Percentiles rank a stretch among this genome's conserved stretches.
phyloP scores from a whole-genome alignment of 1,140 invertebrate species.

The Hirudo medicinalis region DNA sequence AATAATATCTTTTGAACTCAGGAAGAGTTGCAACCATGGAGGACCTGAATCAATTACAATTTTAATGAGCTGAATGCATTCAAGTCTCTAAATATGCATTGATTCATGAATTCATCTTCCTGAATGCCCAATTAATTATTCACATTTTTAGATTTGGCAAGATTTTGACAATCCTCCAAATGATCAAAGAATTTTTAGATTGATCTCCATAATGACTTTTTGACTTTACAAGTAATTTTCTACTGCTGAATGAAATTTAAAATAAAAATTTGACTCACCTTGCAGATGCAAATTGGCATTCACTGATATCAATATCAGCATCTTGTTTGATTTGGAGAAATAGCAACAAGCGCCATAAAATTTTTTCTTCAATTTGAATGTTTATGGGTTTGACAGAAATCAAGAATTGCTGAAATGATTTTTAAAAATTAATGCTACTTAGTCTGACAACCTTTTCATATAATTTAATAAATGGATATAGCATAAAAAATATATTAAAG shows the following conservation, averaged over 20 bases:
- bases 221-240: neutral
- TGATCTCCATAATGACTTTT: neutral
- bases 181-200: too few species aligned
- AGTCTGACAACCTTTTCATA: neutral
- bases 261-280: constrained; percentile 10
- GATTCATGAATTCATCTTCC: too few species aligned
- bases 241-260: neutral
- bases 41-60: constrained; percentile 6
- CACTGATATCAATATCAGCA: constrained; percentile 48
- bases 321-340: constrained; percentile 47
- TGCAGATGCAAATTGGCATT: constrained; percentile 55
- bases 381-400: constrained; percentile 68
- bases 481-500: constrained; percentile 6
- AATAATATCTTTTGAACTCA: constrained; percentile 66
- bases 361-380: constrained; percentile 68
- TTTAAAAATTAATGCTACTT: neutral
- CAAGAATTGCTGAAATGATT: constrained; percentile 55
- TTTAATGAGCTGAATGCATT: too few species aligned
- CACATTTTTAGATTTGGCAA: too few species aligned
- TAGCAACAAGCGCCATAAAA: constrained; percentile 69
- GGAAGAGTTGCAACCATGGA: constrained; percentile 64
- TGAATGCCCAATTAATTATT: too few species aligned
- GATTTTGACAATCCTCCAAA: too few species aligned
- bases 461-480: neutral
- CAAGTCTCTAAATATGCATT: too few species aligned